Percentiles rank a stretch among this genome's conserved stretches.
Evolutionary conservation across 2,113 vertebrate genomes (phyloP).

Genomic region (Grantiella picta): DNA sequence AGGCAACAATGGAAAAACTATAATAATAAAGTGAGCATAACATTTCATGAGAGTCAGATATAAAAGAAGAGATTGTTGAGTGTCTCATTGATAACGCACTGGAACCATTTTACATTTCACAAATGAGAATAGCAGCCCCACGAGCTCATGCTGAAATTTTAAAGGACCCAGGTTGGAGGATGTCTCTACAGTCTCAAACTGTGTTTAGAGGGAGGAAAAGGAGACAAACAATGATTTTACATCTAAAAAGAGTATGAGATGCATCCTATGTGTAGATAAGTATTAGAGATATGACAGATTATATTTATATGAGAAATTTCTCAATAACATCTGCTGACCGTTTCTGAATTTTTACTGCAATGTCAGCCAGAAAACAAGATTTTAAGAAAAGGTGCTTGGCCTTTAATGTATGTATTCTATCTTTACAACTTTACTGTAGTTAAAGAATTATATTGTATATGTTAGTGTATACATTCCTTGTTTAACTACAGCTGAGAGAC

Average conservation of each 20-base stretch:
- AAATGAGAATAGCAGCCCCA: not conserved
- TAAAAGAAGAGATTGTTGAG: not conserved
- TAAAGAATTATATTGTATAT: not conserved
- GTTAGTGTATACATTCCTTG: not conserved
- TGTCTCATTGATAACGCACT: not conserved
- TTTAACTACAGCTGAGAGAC: not conserved
- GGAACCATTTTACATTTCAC: not conserved
- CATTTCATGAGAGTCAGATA: not conserved
- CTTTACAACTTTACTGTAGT: not conserved
- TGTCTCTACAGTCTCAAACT: not conserved
- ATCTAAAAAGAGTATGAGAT: not conserved
- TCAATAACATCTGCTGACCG: not conserved
- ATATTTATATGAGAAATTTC: not conserved
- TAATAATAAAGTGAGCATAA: constrained; percentile 16
- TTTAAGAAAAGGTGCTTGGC: not conserved
- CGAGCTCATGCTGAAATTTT: not conserved
- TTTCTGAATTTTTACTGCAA: not conserved
- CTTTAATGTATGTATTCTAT: not conserved
- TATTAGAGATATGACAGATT: not conserved
- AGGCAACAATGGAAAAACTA: constrained; percentile 45
- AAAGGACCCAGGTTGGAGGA: not conserved
- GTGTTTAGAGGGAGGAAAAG: not conserved
- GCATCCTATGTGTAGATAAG: not conserved
- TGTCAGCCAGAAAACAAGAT: not conserved
- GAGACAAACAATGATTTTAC: not conserved